Evolutionary conservation across 2,888 invertebrate species (phyloP).

Genomic region (Philereme vetulata): DNA sequence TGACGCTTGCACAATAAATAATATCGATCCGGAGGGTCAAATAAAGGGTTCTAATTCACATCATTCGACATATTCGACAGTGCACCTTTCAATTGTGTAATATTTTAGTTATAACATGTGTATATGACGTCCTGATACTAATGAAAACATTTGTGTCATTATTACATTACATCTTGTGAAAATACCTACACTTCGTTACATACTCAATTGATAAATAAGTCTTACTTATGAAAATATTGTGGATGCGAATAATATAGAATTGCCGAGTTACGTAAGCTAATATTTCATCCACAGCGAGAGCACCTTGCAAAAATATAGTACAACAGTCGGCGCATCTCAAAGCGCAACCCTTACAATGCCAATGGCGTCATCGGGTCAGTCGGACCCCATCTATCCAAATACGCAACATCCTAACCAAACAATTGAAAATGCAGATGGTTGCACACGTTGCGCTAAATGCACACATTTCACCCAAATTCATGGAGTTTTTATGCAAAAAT

Average conservation of each 20-base stretch:
- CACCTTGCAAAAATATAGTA: conserved; percentile 42
- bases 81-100: conserved; percentile 44
- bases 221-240: neutral
- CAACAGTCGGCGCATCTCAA: conserved; percentile 59
- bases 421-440: conserved; percentile 70
- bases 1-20: conserved; percentile 43
- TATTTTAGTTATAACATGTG: conserved; percentile 38
- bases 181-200: neutral
- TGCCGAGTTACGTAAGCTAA: too few species aligned
- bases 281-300: conserved; percentile 11
- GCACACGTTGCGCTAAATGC: conserved; percentile 69
- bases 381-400: conserved; percentile 51
- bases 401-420: conserved; percentile 75
- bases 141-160: conserved; percentile 35
- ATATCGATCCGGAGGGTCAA: conserved; percentile 54
- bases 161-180: conserved; percentile 1
- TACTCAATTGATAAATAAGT: neutral
- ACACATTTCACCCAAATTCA: conserved; percentile 64
- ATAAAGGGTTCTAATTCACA: conserved; percentile 56
- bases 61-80: conserved; percentile 49
- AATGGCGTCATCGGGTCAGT: conserved; percentile 57
- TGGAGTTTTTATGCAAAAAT: conserved; percentile 73
- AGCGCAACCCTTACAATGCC: conserved; percentile 64
- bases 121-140: conserved; percentile 36
- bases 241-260: too few species aligned